Conservation (phyloP, 2,113 vertebrate species). For the Podarcis muralis region DNA sequence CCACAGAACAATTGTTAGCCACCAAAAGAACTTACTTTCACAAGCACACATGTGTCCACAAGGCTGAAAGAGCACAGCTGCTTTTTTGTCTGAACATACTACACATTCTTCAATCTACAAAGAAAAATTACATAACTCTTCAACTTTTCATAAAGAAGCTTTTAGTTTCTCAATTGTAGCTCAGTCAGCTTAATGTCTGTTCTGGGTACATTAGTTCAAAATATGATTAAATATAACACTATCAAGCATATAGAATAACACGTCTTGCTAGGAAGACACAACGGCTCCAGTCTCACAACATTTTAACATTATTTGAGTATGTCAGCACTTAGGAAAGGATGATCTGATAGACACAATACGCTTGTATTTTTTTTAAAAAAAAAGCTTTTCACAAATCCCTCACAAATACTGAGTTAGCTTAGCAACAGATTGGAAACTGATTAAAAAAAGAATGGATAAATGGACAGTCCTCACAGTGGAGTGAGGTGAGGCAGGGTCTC, state of each 20-base stretch:
- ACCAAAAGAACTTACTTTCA: constrained; percentile 89
- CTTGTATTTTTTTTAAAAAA: too few species aligned
- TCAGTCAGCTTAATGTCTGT: neutral
- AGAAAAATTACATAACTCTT: neutral
- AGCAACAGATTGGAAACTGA: neutral
- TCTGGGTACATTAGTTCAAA: neutral
- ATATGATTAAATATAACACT: neutral
- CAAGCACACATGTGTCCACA: constrained; percentile 99
- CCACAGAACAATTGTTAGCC: neutral
- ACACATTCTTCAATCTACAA: constrained; percentile 97
- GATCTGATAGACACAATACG: neutral
- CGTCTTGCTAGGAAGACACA: neutral
- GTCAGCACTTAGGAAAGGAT: neutral
- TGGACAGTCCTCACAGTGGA: neutral
- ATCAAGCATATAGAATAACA: neutral
- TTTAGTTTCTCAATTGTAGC: neutral
- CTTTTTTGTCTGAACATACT: constrained; percentile 99
- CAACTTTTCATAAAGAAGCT: neutral
- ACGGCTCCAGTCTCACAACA: neutral
- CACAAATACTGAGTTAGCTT: neutral
- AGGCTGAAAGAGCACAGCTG: constrained; percentile 96
- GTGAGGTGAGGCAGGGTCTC: neutral
- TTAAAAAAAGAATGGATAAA: neutral
- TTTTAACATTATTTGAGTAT: neutral
- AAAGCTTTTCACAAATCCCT: neutral